These are phyloP conservation scores for Calyptommatus sinebrachiatus DNA, from an alignment of 2,113 vertebrate genomes.

Conservation along the genomic window DNA sequence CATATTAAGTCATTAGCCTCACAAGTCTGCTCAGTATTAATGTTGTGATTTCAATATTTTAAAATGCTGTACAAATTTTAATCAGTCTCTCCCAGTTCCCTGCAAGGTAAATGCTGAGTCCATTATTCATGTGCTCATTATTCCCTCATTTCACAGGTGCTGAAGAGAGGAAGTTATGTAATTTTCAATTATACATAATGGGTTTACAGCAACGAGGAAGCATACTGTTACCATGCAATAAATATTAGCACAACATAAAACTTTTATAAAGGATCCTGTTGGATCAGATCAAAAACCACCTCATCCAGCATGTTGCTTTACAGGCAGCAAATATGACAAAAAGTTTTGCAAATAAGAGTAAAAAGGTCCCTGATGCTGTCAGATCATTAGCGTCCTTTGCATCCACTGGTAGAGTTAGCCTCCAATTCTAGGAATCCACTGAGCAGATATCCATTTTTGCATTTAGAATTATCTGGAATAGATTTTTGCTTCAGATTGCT, in stretches of 20 bases:
- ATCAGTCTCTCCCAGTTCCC: constrained; percentile 6
- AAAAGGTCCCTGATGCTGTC: too few relatives aligned
- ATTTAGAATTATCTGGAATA: too few relatives aligned
- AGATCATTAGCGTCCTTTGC: too few relatives aligned
- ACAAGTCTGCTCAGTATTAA: neutral
- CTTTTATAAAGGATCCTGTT: too few relatives aligned
- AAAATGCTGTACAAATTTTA: constrained; percentile 4
- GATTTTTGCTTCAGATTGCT: too few relatives aligned
- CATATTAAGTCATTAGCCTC: neutral
- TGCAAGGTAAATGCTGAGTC: constrained; percentile 7
- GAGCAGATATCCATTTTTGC: too few relatives aligned
- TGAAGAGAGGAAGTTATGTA: constrained; percentile 6
- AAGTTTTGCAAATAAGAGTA: too few relatives aligned
- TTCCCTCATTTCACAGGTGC: constrained; percentile 14
- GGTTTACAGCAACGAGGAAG: neutral
- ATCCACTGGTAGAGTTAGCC: too few relatives aligned
- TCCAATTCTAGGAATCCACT: too few relatives aligned
- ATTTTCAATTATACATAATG: constrained; percentile 22
- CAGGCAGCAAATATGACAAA: too few relatives aligned
- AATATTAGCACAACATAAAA: constrained; percentile 1
- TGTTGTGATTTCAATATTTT: neutral
- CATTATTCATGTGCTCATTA: constrained; percentile 15
- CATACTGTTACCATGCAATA: constrained; percentile 7
- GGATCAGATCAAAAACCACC: too few relatives aligned
- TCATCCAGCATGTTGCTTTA: too few relatives aligned